phyloP scores from a whole-genome alignment of 2,797 vertebrate genomes.

The Sitta carolinensis region DNA sequence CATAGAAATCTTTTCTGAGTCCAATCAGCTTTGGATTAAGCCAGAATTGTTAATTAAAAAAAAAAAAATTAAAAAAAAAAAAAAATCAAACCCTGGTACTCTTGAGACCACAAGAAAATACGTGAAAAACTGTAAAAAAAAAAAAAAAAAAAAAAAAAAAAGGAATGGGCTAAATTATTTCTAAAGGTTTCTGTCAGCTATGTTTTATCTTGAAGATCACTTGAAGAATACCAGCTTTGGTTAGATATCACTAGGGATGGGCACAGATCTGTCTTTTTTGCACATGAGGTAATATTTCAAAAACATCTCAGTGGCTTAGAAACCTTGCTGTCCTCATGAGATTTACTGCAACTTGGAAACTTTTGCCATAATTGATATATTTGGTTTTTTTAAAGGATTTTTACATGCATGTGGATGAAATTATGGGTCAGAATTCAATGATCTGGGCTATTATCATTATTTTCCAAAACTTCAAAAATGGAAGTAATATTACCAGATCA shows the following conservation, averaged over 20 bases:
- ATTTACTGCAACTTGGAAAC: neutral
- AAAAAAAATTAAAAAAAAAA: neutral
- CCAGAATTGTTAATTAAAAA: neutral
- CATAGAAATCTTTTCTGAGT: neutral
- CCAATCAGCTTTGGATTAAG: constrained; percentile 4
- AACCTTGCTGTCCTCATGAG: neutral
- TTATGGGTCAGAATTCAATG: neutral
- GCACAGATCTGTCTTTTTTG: neutral
- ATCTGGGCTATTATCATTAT: neutral
- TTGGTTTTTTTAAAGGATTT: neutral
- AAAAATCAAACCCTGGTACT: constrained; percentile 23
- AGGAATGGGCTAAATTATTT: neutral
- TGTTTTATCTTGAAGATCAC: neutral
- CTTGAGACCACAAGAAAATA: constrained; percentile 13
- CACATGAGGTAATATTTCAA: constrained; percentile 29
- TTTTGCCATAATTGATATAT: neutral
- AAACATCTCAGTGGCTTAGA: constrained; percentile 34
- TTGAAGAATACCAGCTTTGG: constrained; percentile 12
- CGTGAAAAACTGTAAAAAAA: neutral
- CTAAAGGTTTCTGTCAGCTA: neutral
- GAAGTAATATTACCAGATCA: neutral
- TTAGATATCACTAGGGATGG: neutral
- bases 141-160: neutral
- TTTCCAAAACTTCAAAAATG: neutral
- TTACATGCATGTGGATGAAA: neutral